phyloP scores from a whole-genome alignment of 2,797 vertebrate genomes.

The Pseudocheirus occidentalis region DNA sequence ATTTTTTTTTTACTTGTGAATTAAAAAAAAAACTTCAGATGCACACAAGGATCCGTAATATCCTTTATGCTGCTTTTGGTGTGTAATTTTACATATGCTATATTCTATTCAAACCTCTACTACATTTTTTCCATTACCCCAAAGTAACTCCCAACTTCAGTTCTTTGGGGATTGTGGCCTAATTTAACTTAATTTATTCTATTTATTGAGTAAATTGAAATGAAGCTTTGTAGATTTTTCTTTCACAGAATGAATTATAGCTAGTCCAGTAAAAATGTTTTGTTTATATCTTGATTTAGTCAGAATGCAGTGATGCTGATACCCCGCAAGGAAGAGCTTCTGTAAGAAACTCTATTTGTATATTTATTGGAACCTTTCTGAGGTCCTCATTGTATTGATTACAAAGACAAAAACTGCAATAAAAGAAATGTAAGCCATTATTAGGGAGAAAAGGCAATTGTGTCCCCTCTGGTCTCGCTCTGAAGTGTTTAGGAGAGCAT shows the following conservation, averaged over 20 bases:
- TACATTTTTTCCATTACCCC: not conserved
- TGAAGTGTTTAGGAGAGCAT: not conserved
- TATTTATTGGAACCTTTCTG: not conserved
- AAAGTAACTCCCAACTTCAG: not conserved
- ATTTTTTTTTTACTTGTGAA: not conserved
- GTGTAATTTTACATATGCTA: not conserved
- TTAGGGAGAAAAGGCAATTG: not conserved
- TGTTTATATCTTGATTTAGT: not conserved
- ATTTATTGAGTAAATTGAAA: not conserved
- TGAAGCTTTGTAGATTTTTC: not conserved
- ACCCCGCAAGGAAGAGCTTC: not conserved
- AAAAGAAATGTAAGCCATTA: not conserved
- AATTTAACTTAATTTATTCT: not conserved
- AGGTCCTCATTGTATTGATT: not conserved
- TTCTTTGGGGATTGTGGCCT: not conserved
- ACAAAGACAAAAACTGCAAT: not conserved
- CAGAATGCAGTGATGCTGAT: not conserved
- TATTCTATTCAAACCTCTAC: not conserved
- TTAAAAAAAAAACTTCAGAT: not conserved
- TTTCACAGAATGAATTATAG: not conserved
- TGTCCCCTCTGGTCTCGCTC: not conserved
- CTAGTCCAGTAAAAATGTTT: not conserved
- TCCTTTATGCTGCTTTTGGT: not conserved
- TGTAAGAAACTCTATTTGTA: not conserved
- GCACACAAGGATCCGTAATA: not conserved